These are phyloP conservation scores for Agrilus cyanescens DNA, from an alignment of 2,888 invertebrate genomes.

Conservation along the genomic window DNA sequence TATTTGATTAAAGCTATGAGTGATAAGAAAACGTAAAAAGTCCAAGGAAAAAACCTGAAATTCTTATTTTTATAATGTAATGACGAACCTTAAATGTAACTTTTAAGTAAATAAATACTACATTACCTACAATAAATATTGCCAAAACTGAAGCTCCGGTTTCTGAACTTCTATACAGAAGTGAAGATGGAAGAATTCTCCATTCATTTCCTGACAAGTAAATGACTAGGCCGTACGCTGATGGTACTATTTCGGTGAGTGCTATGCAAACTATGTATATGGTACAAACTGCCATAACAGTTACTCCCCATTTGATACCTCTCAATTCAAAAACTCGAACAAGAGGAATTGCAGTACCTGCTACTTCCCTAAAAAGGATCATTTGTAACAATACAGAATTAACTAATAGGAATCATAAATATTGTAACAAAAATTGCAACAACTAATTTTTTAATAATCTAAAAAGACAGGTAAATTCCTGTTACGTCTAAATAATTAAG, in stretches of 20 bases:
- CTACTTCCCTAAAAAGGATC: constrained; percentile 36
- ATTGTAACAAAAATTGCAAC: no score
- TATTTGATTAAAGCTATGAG: no score
- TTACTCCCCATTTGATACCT: constrained; percentile 48
- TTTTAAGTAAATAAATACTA: not conserved
- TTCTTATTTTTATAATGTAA: no score
- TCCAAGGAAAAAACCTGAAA: no score
- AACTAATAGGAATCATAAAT: no score
- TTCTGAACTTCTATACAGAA: constrained; percentile 46
- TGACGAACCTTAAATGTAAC: no score
- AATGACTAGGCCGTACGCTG: constrained; percentile 43
- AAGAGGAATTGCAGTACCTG: constrained; percentile 47
- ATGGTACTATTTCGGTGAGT: constrained; percentile 48
- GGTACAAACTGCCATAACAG: constrained; percentile 45
- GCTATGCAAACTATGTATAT: constrained; percentile 48
- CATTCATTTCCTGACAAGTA: constrained; percentile 48
- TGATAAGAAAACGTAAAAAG: no score
- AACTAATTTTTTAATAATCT: no score
- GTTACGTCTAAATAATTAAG: no score
- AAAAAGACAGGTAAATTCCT: no score
- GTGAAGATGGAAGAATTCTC: constrained; percentile 47
- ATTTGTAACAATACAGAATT: no score
- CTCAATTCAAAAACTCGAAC: constrained; percentile 47
- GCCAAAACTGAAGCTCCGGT: constrained; percentile 52
- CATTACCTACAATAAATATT: constrained; percentile 48